Percentiles rank a stretch among this genome's conserved stretches.
phyloP scores from a whole-genome alignment of 2,113 vertebrate genomes.

The Protomyctophum bolini region DNA sequence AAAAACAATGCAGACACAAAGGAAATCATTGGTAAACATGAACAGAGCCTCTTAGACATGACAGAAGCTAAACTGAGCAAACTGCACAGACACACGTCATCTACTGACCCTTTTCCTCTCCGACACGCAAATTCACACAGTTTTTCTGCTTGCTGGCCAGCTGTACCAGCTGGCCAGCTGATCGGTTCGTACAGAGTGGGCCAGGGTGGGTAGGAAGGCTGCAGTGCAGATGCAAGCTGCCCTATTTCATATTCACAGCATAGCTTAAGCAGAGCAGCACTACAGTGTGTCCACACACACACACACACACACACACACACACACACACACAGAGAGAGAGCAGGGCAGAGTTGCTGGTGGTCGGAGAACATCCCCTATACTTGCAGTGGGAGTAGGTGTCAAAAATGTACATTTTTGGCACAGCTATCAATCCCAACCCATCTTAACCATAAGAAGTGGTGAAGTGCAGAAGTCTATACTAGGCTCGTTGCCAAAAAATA shows the following conservation, averaged over 20 bases:
- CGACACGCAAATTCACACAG: not conserved
- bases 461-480: no score
- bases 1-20: not conserved
- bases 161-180: slow-evolving; percentile 21
- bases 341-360: not conserved
- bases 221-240: slow-evolving; percentile 71
- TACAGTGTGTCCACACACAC: slow-evolving; percentile 3
- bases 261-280: slow-evolving; percentile 38
- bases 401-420: not conserved
- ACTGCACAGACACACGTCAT: slow-evolving; percentile 9
- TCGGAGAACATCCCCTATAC: not conserved
- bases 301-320: not conserved
- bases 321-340: slow-evolving; percentile 11
- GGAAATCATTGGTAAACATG: slow-evolving; percentile 5
- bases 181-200: slow-evolving; percentile 37
- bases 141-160: slow-evolving; percentile 39
- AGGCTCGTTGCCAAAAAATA: no score
- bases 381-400: not conserved
- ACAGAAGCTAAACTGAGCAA: slow-evolving; percentile 24
- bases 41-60: slow-evolving; percentile 6
- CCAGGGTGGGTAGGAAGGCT: slow-evolving; percentile 55
- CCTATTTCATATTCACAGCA: slow-evolving; percentile 74
- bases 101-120: not conserved
- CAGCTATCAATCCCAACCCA: no score
- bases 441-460: no score